Evolutionary conservation across 2,797 vertebrate genomes (phyloP).

Genomic region (Pteronotus mesoamericanus): DNA sequence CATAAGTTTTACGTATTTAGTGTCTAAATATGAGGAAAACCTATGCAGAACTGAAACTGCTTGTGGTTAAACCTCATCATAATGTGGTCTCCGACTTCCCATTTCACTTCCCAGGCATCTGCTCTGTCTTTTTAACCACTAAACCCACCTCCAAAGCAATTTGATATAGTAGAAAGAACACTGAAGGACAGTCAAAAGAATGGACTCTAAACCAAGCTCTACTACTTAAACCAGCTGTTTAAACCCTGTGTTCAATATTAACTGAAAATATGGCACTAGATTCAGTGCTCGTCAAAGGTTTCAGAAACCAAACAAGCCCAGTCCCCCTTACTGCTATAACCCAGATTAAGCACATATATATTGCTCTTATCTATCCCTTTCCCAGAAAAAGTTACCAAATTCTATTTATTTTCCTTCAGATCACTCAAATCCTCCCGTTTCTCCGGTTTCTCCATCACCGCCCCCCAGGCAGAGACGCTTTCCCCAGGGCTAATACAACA

Average conservation of each 20-base stretch:
- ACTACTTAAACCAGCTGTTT: background rate
- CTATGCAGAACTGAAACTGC: slow-evolving; percentile 57
- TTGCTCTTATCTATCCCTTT: background rate
- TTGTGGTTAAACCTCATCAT: slow-evolving; percentile 69
- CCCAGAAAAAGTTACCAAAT: slow-evolving; percentile 7
- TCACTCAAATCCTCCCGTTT: background rate
- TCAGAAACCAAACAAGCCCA: background rate
- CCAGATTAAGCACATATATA: background rate
- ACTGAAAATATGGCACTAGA: background rate
- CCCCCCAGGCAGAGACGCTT: background rate
- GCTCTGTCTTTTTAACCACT: slow-evolving; percentile 44
- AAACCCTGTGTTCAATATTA: background rate
- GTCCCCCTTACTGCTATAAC: background rate
- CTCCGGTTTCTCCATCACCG: background rate
- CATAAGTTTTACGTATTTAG: background rate
- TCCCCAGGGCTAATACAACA: background rate
- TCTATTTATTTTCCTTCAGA: slow-evolving; percentile 15
- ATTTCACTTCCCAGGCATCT: slow-evolving; percentile 55
- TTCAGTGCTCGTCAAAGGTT: background rate
- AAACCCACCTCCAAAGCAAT: background rate
- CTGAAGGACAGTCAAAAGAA: background rate
- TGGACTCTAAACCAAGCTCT: background rate
- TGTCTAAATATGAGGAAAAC: slow-evolving; percentile 43
- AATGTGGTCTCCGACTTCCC: slow-evolving; percentile 67
- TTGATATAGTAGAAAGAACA: background rate